Conservation (phyloP, 2,113 vertebrate species). For the Macrotis lagotis region DNA sequence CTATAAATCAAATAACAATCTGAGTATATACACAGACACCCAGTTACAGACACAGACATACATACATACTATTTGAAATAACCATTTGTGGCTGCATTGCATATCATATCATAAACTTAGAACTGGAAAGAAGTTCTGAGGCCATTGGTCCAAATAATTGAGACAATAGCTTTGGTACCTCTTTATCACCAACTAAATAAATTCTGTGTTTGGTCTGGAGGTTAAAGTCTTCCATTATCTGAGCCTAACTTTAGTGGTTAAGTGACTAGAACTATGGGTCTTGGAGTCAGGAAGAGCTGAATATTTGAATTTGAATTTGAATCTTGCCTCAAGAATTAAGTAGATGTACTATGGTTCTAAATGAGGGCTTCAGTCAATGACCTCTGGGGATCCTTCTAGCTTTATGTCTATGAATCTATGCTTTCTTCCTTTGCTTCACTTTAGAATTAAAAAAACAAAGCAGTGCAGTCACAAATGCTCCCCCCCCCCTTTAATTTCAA, state of each 20-base stretch:
- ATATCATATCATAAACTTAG: not conserved
- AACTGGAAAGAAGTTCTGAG: not conserved
- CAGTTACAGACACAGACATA: too few species aligned
- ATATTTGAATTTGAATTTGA: too few species aligned
- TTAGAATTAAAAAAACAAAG: not conserved
- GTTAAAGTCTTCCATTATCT: not conserved
- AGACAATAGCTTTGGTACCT: not conserved
- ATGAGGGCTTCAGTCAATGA: not conserved
- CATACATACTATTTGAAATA: not conserved
- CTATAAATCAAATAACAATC: not conserved
- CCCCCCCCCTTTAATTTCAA: too few species aligned
- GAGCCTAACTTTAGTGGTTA: not conserved
- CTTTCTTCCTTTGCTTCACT: not conserved
- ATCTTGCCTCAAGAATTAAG: not conserved
- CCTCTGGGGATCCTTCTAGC: not conserved
- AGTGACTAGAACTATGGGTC: not conserved
- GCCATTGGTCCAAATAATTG: not conserved
- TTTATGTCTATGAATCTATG: not conserved
- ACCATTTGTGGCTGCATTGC: not conserved
- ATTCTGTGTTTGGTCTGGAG: not conserved
- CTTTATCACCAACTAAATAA: not conserved
- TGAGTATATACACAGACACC: not conserved
- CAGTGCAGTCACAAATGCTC: not conserved
- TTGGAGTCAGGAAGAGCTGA: not conserved
- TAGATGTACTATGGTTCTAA: not conserved